phyloP scores from a whole-genome alignment of 2,113 vertebrate species.

The Scopus umbretta region DNA sequence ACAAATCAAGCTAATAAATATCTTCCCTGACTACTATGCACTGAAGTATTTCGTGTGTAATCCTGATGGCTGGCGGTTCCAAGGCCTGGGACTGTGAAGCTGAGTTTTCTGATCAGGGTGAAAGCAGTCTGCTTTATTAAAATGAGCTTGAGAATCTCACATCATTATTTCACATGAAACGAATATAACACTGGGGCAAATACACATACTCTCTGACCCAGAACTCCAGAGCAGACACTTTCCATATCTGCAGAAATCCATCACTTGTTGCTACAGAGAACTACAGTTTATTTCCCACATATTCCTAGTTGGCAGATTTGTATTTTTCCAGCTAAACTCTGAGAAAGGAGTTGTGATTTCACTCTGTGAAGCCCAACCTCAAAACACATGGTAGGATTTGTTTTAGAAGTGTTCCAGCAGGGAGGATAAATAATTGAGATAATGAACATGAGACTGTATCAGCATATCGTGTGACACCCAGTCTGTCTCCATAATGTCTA shows the following conservation, averaged over 20 bases:
- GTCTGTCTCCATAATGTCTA: not conserved
- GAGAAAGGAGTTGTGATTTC: conserved; percentile 33
- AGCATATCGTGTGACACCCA: not conserved
- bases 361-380: conserved; percentile 21
- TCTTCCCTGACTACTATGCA: not conserved
- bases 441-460: not conserved
- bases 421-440: conserved; percentile 51
- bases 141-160: not conserved
- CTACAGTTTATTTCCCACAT: conserved; percentile 23
- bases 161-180: conserved; percentile 1
- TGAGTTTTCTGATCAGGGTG: not conserved
- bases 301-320: conserved; percentile 40
- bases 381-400: conserved; percentile 60
- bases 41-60: not conserved
- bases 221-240: conserved; percentile 25
- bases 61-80: not conserved
- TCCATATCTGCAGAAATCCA: conserved; percentile 46
- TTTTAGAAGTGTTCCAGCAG: conserved; percentile 48
- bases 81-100: not conserved
- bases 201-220: not conserved
- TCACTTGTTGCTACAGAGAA: conserved; percentile 33
- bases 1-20: not conserved
- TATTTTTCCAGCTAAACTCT: conserved; percentile 29
- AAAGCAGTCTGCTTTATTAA: not conserved
- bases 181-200: not conserved